Percentiles rank a stretch among this genome's conserved stretches.
These are phyloP conservation scores for Myiagra hebetior DNA, from an alignment of 2,113 vertebrate genomes.

Conservation along the genomic window DNA sequence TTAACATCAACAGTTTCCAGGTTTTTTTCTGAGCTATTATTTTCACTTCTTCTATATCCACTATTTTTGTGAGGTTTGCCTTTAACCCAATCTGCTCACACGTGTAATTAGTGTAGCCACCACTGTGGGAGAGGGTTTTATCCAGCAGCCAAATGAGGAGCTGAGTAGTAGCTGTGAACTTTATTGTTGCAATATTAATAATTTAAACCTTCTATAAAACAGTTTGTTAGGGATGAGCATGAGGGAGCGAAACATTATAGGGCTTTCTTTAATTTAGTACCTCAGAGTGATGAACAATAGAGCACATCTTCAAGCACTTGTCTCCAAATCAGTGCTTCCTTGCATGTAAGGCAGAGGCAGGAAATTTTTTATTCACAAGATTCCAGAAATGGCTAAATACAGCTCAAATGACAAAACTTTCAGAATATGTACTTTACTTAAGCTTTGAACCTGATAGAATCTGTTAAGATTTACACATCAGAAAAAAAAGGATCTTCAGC, in stretches of 20 bases:
- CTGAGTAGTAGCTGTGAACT: neutral
- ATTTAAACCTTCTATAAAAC: neutral
- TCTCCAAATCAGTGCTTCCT: neutral
- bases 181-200: neutral
- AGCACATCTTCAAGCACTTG: neutral
- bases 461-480: neutral
- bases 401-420: neutral
- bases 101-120: neutral
- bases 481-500: neutral
- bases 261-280: neutral
- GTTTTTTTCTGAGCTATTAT: neutral
- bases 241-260: neutral
- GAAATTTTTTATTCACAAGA: neutral
- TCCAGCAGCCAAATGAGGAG: neutral
- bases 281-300: neutral
- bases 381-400: neutral
- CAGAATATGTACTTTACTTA: neutral
- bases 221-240: neutral
- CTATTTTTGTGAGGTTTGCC: neutral
- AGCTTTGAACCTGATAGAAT: neutral
- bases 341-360: neutral
- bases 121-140: neutral
- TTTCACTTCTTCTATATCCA: neutral
- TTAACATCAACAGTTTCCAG: neutral
- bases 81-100: neutral